Percentiles rank a stretch among this genome's conserved stretches.
phyloP scores from a whole-genome alignment of 2,888 invertebrate genomes.

The Cosmorhoe ocellata region DNA sequence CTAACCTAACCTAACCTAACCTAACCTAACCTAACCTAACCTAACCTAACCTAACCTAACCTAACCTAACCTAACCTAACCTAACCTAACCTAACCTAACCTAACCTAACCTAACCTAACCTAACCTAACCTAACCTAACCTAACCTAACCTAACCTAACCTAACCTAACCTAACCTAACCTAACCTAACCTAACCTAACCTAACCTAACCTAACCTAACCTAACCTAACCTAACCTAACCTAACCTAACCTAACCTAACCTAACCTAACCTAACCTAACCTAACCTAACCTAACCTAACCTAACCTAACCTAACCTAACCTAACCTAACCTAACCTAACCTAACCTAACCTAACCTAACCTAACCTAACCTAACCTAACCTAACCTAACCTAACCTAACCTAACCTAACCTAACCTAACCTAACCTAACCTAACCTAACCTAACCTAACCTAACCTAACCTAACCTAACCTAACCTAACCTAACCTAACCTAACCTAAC shows the following conservation, averaged over 20 bases:
- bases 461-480: slow-evolving; percentile 17
- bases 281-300: slow-evolving; percentile 15
- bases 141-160: slow-evolving; percentile 13
- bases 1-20: slow-evolving; percentile 30
- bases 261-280: slow-evolving; percentile 15
- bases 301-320: slow-evolving; percentile 14
- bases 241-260: slow-evolving; percentile 15
- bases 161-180: slow-evolving; percentile 14
- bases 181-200: slow-evolving; percentile 15
- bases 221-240: slow-evolving; percentile 15
- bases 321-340: slow-evolving; percentile 15
- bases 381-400: slow-evolving; percentile 19
- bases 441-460: slow-evolving; percentile 17
- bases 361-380: slow-evolving; percentile 15
- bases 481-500: slow-evolving; percentile 17
- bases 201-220: slow-evolving; percentile 15
- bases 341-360: slow-evolving; percentile 8
- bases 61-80: slow-evolving; percentile 16
- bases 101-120: slow-evolving; percentile 16
- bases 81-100: slow-evolving; percentile 16
- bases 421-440: slow-evolving; percentile 17
- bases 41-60: slow-evolving; percentile 14
- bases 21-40: slow-evolving; percentile 8
- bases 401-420: slow-evolving; percentile 16
- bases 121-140: slow-evolving; percentile 16